Base-by-base conservation (phyloP, 1,140 invertebrate genomes). In the Ceratina australensis region DNA sequence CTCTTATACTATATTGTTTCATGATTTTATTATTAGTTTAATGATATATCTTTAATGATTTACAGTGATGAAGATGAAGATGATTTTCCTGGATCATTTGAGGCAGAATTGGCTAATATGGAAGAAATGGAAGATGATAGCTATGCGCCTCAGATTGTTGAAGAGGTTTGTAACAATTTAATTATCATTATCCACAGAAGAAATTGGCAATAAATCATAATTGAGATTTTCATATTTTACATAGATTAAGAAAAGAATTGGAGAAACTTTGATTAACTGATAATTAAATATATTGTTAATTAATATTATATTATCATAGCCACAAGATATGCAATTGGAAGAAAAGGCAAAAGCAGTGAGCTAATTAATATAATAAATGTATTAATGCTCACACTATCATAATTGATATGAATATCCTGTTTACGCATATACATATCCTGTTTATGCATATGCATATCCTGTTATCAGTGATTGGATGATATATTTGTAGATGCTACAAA, bases 101-200 rank as follows among this genome's bases (percentile, higher is more conserved):
- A 95, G 89, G 92, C 93, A 0, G 93, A 94, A 80, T 86, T 95
- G 73, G 94, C 94, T 26, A 91, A 88, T 15, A 95, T 95, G 93
- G 91, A 92, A 79, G 86, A 92, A 71, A 93, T 94, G 78, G 92
- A 93, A 76, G 92, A 94, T 81, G 87, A 93, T 72, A 81, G 93
- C 60, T 93, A 92, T 52, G 86, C 88, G 12, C 79, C 84, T 59
- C 79, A 88, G 59, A 68, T 84, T 64, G 67, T 78, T 59, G 90
- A 87, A 80, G 87, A 90, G 79, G 90, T 92, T 82, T 7, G 22
- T 22, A 75, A 47, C 26, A 57, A 42, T 67, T 49, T 65, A 50
- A 15, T 47, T 13, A 7, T 13, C 13, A 10, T 16, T 18, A 7
- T n/a, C 22, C 22, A 16, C 15, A 49, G 47, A 3, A 50, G 0